Conservation (phyloP, 2,888 invertebrate genomes). For the Unio pictorum region DNA sequence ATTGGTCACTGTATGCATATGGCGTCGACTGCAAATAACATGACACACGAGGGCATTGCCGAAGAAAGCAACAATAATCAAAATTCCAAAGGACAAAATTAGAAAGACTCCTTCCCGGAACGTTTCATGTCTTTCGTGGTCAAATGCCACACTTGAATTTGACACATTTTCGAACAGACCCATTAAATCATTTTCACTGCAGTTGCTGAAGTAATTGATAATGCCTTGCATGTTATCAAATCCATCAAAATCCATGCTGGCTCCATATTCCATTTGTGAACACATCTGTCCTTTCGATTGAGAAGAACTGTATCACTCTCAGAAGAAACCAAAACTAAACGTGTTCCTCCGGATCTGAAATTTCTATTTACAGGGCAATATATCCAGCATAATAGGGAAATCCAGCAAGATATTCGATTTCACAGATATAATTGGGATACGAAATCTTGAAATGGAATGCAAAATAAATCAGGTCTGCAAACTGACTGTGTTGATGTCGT, state of each 20-base stretch:
- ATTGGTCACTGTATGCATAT: conserved; percentile 22
- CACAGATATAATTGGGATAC: too few species aligned
- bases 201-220: neutral
- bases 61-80: conserved; percentile 13
- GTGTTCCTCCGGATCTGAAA: too few species aligned
- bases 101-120: conserved; percentile 11
- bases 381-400: too few species aligned
- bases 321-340: too few species aligned
- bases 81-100: conserved; percentile 11
- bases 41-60: conserved; percentile 16
- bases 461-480: too few species aligned
- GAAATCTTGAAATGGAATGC: too few species aligned
- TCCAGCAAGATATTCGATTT: too few species aligned
- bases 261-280: neutral
- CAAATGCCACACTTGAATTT: conserved; percentile 13
- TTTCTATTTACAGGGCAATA: too few species aligned
- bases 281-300: too few species aligned
- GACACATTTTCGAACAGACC: neutral
- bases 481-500: too few species aligned
- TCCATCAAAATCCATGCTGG: neutral
- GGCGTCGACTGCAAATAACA: conserved; percentile 14
- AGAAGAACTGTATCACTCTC: too few species aligned
- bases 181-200: neutral
- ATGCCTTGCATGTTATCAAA: neutral
- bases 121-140: conserved; percentile 11